Conservation (phyloP, 1,140 invertebrate genomes). For the Parapsyche elsis region DNA sequence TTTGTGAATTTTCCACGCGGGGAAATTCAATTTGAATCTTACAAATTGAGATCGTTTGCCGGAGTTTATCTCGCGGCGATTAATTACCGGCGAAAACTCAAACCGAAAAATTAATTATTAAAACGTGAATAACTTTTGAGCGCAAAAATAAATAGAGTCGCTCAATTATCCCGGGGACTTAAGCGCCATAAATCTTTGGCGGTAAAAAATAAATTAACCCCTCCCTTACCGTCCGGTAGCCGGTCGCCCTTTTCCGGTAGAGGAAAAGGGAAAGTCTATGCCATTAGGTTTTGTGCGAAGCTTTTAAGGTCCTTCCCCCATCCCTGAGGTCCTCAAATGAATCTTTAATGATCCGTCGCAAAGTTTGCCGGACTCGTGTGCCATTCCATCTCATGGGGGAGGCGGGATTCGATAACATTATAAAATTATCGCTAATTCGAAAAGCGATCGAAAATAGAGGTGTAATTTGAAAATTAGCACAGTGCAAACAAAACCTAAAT, state of each 20-base stretch:
- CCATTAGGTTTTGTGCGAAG: neutral
- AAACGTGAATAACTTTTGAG: neutral
- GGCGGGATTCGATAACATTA: no score
- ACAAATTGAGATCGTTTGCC: no score
- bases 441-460: no score
- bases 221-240: neutral
- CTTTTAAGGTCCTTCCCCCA: neutral
- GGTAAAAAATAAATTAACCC: conserved; percentile 23
- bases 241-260: no score
- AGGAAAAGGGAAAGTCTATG: no score
- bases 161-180: neutral
- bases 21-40: no score
- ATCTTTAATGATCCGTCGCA: neutral
- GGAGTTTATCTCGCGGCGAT: conserved; percentile 3
- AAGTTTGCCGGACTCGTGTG: neutral
- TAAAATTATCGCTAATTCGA: no score
- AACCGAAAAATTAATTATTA: conserved; percentile 19
- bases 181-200: conserved; percentile 12
- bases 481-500: no score
- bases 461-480: no score
- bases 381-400: no score
- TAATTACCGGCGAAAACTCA: conserved; percentile 2
- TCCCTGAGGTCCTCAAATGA: neutral
- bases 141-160: conserved; percentile 21
- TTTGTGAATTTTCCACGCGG: no score